Evolutionary conservation across 2,888 invertebrate species (phyloP).

Genomic region (Polyploca ridens): DNA sequence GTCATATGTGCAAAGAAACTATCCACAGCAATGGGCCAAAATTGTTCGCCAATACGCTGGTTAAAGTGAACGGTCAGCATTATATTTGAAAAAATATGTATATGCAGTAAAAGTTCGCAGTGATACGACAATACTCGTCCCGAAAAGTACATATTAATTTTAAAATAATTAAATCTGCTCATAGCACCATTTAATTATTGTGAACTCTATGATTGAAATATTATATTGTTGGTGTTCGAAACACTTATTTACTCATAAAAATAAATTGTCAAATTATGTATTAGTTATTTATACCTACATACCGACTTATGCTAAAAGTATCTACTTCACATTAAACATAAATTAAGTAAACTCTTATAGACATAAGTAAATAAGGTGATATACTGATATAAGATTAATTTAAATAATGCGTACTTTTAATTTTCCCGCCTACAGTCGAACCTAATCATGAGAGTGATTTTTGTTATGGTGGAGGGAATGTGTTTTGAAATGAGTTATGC

Average conservation of each 20-base stretch:
- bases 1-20: constrained; percentile 89
- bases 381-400: not conserved
- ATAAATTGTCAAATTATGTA: not conserved
- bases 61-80: constrained; percentile 37
- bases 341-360: no score
- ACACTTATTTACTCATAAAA: not conserved
- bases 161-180: not conserved
- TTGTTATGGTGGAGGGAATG: not conserved
- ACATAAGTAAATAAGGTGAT: not conserved
- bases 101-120: not conserved
- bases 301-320: no score
- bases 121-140: not conserved
- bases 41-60: constrained; percentile 88
- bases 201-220: not conserved
- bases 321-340: no score
- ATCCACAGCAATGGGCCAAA: constrained; percentile 91
- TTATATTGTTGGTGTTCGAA: not conserved
- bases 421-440: not conserved
- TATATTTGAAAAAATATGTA: not conserved
- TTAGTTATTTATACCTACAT: not conserved
- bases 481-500: no score
- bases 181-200: not conserved
- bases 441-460: not conserved
- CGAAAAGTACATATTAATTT: not conserved
- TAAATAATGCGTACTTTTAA: not conserved